Base-by-base conservation (phyloP, 1,140 invertebrate species). In the Bathynomus jamesi region DNA sequence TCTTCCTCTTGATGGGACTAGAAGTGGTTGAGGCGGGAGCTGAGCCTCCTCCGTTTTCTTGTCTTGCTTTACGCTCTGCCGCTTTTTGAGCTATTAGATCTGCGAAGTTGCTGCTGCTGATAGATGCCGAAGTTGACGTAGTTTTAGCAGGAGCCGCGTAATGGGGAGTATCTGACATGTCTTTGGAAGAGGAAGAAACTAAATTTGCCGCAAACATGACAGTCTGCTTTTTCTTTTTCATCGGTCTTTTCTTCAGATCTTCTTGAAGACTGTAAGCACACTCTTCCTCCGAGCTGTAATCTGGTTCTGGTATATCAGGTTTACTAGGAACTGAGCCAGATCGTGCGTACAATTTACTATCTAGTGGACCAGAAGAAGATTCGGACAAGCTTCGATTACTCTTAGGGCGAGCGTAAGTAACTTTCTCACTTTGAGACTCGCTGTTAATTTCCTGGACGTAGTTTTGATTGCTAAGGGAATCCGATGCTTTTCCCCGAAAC, bases 261-360 rank as follows among this genome's bases (percentile, higher is more conserved):
- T 75, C 72, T 61, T 77, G 73, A 28, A 69, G 71, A 30, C 67
- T 67, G 61, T 73, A 69, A n/a, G 85, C 81, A 64, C 66, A 71
- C n/a, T 78, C 75, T 68, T 74, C 72, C 73, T 78, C 78, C 40
- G 74, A 75, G 65, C 93, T 80, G 82, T 94, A 94, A 82, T 94
- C 93, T 0, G 92, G 92, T 79, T 94, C 92, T 0, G 92, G 93
- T 70, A 94, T 94, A 3, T 90, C 90, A 10, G 92, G 92, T 28
- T 24, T 60, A 28, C 69, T 61, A 5, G 67, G 27, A n/a, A 53
- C 46, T 27, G 67, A 28, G 67, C n/a, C 60, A 28, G 67, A 69
- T 17, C 40, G 40, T 3, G 40, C 21, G 5, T 53, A 21, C 40
- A 53, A 17, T 53, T 53, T 53, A 5, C 1, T 53, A 11, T 11